Conservation (phyloP, 2,113 vertebrate species). For the Noctilio leporinus region DNA sequence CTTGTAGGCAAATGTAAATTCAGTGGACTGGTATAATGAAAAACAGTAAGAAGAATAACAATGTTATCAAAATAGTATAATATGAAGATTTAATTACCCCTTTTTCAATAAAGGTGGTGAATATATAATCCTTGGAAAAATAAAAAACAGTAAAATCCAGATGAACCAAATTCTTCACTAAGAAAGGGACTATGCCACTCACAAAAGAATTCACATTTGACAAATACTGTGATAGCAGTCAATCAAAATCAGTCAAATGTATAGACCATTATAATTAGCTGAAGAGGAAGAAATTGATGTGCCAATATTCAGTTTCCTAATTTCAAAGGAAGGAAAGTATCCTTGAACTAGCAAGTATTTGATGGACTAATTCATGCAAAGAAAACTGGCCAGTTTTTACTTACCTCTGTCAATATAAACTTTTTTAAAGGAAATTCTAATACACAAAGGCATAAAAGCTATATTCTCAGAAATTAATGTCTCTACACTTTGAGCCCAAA, state of each 20-base stretch:
- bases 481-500: not conserved
- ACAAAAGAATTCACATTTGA: not conserved
- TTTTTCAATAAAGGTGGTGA: not conserved
- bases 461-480: not conserved
- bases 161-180: conserved; percentile 1
- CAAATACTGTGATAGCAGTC: not conserved
- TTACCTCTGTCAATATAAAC: not conserved
- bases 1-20: not conserved
- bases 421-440: conserved; percentile 18
- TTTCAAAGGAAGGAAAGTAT: not conserved
- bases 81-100: conserved; percentile 32
- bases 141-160: conserved; percentile 12
- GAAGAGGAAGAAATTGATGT: not conserved
- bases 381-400: not conserved
- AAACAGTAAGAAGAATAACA: conserved; percentile 16
- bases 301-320: not conserved
- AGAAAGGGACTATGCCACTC: not conserved
- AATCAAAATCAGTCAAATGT: not conserved
- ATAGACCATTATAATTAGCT: not conserved
- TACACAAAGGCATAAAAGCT: not conserved
- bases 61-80: not conserved
- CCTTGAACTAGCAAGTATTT: not conserved
- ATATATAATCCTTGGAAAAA: not conserved
- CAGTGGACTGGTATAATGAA: not conserved
- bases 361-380: not conserved